Evolutionary conservation across 2,113 vertebrate species (phyloP), one percentile per base, ranked within the genome.

Genomic region (Paramormyrops kingsleyae): DNA sequence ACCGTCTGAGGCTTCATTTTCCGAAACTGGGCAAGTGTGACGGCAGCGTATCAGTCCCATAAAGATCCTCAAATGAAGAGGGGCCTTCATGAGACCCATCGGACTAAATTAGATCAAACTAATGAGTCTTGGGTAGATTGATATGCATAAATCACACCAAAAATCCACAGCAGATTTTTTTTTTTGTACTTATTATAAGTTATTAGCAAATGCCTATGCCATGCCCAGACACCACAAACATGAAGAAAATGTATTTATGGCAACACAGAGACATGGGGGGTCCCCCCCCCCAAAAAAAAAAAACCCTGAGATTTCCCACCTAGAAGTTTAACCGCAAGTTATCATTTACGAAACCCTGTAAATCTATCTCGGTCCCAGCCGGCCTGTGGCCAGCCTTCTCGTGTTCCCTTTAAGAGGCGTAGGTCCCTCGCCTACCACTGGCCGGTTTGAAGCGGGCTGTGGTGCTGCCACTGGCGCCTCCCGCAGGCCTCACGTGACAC

Each of bases 271-370:
- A 50, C 44, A 21, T 47, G 12, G 87, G 56, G 39, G n/a, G 66
- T 49, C 47, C 10, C 47, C 0, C 47, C 9, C 12, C 0, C 15
- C 3, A 44, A 44, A 6, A 44, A 47, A 52, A 19, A n/a, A 49
- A 83, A 87, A 89, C 84, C 84, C 52, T 35, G 27, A n/a, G 31
- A 88, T 89, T 62, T 52, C 66, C 89, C 86, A 66, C 44, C 50
- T 9, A 24, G 21, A 91, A 46, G 59, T 85, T 44, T 88, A 84
- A 91, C 93, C 90, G 70, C 91, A 93, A 87, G 92, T 56, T 87
- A 83, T 84, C 87, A 90, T 92, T 91, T 91, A 87, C 90, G 91
- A 90, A 91, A 90, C 89, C 89, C 90, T 91, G 89, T 91, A 92
- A 92, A 92, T 92, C 90, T 91, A 88, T 92, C 92, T 90, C 31